Evolutionary conservation across 2,113 vertebrate genomes (phyloP).

Genomic region (Phaethornis superciliosus): DNA sequence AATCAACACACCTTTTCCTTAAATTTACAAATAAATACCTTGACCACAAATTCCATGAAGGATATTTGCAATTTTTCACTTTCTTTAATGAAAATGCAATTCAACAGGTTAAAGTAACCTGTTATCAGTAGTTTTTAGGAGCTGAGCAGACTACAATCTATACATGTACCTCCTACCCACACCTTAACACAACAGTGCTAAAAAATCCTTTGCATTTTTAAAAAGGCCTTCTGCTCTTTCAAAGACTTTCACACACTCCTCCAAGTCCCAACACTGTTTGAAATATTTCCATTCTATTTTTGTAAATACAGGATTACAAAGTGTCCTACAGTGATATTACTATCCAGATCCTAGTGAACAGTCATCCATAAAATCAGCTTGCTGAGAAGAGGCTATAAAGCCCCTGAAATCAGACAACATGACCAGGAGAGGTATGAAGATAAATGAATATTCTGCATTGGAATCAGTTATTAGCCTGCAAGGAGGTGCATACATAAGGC

Average conservation of each 20-base stretch:
- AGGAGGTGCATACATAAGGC: not conserved
- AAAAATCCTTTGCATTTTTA: not conserved
- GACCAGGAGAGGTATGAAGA: not conserved
- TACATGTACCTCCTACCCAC: not conserved
- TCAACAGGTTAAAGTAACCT: fast-evolving
- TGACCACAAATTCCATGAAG: not conserved
- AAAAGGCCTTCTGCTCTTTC: not conserved
- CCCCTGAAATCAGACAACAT: not conserved
- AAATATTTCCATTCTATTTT: not conserved
- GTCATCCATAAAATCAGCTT: not conserved
- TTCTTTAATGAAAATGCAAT: not conserved
- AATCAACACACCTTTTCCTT: not conserved
- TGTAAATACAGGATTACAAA: not conserved
- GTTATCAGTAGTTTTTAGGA: not conserved
- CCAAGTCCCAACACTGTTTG: not conserved
- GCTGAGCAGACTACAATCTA: not conserved
- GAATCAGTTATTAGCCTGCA: not conserved
- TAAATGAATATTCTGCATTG: not conserved
- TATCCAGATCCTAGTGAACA: not conserved
- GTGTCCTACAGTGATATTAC: not conserved
- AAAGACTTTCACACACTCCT: not conserved
- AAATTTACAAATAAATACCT: not conserved
- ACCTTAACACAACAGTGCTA: not conserved
- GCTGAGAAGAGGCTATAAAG: not conserved
- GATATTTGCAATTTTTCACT: not conserved